These are phyloP conservation scores for Thymelicus acteon DNA, from an alignment of 2,888 invertebrate species.

Conservation along the genomic window DNA sequence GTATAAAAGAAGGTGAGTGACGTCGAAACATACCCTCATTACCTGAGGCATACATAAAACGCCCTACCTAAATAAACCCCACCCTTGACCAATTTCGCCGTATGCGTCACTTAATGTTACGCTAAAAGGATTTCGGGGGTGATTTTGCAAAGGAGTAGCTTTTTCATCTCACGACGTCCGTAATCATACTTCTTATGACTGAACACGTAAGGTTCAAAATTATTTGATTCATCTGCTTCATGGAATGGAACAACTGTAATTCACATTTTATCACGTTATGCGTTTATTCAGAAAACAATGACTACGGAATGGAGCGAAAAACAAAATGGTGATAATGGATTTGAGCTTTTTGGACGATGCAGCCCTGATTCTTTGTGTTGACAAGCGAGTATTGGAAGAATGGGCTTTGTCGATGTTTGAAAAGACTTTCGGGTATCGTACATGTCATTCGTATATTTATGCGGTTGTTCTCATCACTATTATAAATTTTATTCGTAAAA, in stretches of 20 bases:
- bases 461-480: no score
- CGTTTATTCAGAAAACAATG: constrained; percentile 35
- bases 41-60: constrained; percentile 20
- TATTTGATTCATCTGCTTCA: not conserved
- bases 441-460: no score
- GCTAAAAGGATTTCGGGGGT: constrained; percentile 35
- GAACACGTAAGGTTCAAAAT: constrained; percentile 20
- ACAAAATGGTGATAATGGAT: constrained; percentile 35
- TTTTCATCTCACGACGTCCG: constrained; percentile 23
- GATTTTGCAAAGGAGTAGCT: constrained; percentile 30
- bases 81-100: constrained; percentile 30
- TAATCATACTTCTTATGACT: not conserved
- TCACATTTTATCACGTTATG: constrained; percentile 37
- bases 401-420: constrained; percentile 13
- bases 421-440: constrained; percentile 10
- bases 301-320: constrained; percentile 8
- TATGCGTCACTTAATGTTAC: constrained; percentile 34
- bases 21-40: constrained; percentile 4
- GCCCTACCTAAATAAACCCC: constrained; percentile 28
- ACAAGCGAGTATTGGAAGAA: constrained; percentile 31
- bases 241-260: constrained; percentile 28
- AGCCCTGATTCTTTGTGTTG: constrained; percentile 34
- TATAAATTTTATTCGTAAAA: no score
- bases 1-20: not conserved
- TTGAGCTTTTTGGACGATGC: constrained; percentile 33